These are phyloP conservation scores for Idaea dimidiata DNA, from an alignment of 2,888 invertebrate genomes.

Conservation along the genomic window DNA sequence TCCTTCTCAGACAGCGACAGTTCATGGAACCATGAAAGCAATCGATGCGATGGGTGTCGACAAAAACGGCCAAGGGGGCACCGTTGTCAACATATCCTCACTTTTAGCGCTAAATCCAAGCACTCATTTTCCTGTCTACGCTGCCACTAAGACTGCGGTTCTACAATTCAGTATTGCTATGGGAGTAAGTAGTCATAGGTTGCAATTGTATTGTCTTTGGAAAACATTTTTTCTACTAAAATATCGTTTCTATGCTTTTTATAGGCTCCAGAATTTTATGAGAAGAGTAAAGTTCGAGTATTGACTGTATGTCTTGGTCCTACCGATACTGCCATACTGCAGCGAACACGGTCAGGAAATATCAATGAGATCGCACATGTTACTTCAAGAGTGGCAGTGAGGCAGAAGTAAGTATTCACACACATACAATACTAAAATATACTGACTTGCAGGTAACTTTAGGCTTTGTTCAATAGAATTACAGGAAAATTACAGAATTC, in stretches of 20 bases:
- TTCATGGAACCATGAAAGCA: conserved; percentile 61
- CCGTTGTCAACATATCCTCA: conserved; percentile 64
- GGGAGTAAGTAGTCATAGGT: conserved; percentile 46
- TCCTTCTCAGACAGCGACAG: conserved; percentile 59
- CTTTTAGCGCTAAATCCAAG: conserved; percentile 52
- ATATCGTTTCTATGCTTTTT: neutral
- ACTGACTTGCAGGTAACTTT: too few species aligned
- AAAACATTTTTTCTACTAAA: too few species aligned
- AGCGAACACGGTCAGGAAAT: conserved; percentile 36
- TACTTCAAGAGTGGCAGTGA: conserved; percentile 45
- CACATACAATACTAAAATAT: too few species aligned
- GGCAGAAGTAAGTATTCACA: conserved; percentile 53
- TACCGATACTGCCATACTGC: conserved; percentile 66
- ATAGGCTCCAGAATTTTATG: conserved; percentile 46
- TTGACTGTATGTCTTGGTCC: conserved; percentile 68
- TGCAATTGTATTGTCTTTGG: too few species aligned
- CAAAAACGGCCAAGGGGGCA: conserved; percentile 57
- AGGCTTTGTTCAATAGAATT: too few species aligned
- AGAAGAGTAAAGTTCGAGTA: conserved; percentile 55
- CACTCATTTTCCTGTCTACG: conserved; percentile 58
- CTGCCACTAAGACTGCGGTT: conserved; percentile 67
- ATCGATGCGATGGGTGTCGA: conserved; percentile 57
- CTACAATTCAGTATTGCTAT: conserved; percentile 64
- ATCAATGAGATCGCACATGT: conserved; percentile 40
- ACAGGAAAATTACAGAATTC: too few species aligned